These are phyloP conservation scores for Polyommatus icarus DNA, from an alignment of 2,888 invertebrate species.

Conservation along the genomic window DNA sequence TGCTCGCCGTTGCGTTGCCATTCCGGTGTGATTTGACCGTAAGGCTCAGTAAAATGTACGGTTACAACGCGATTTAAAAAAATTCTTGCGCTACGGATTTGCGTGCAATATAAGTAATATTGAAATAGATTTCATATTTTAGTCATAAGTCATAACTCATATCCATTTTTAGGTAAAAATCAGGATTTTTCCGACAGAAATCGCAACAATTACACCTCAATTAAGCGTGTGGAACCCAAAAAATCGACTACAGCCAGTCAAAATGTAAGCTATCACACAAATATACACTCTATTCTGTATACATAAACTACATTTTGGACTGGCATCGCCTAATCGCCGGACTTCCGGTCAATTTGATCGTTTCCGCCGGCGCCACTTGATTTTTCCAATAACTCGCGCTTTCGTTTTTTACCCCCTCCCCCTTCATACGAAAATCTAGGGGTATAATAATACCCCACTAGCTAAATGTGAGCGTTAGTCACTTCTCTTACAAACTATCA, in stretches of 20 bases:
- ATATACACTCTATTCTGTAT: background rate
- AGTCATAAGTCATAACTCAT: background rate
- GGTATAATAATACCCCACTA: background rate
- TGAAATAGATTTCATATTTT: too few relatives aligned
- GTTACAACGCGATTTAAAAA: too few relatives aligned
- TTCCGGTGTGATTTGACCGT: too few relatives aligned
- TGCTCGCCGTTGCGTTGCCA: too few relatives aligned
- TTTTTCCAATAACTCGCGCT: slow-evolving; percentile 22
- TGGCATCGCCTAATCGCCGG: background rate
- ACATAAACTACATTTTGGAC: background rate
- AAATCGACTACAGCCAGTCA: background rate
- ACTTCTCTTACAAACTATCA: too few relatives aligned
- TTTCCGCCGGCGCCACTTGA: slow-evolving; percentile 22
- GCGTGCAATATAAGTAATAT: too few relatives aligned
- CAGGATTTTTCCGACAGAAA: background rate
- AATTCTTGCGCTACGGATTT: too few relatives aligned
- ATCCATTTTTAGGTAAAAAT: background rate
- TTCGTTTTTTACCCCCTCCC: background rate
- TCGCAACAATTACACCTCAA: background rate
- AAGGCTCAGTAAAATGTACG: too few relatives aligned
- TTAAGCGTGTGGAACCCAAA: background rate
- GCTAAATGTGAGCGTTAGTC: background rate
- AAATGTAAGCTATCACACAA: background rate
- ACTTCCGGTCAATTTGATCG: slow-evolving; percentile 9
- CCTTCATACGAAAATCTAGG: background rate